phyloP scores from a whole-genome alignment of 2,888 invertebrate genomes.

The Drosophila neotestacea region DNA sequence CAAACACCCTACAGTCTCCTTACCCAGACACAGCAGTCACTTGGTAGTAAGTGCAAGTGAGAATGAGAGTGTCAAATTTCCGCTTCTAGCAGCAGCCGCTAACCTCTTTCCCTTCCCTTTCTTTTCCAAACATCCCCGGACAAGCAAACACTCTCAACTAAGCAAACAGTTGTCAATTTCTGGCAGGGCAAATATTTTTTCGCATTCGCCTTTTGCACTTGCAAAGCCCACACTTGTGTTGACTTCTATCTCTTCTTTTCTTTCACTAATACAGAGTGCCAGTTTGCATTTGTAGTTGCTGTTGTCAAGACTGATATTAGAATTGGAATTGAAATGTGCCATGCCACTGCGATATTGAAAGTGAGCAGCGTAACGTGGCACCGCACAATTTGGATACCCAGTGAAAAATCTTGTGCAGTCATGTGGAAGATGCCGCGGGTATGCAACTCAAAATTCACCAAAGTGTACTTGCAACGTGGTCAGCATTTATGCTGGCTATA shows the following conservation, averaged over 20 bases:
- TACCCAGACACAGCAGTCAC: slow-evolving; percentile 24
- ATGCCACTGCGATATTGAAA: slow-evolving; percentile 49
- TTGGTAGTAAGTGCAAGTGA: slow-evolving; percentile 61
- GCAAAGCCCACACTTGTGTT: slow-evolving; percentile 49
- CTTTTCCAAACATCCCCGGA: neutral
- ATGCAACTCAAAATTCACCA: slow-evolving; percentile 22
- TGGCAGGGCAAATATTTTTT: slow-evolving; percentile 76
- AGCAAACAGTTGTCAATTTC: slow-evolving; percentile 81
- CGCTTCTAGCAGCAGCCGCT: slow-evolving; percentile 54
- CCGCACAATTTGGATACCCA: neutral
- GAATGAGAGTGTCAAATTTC: slow-evolving; percentile 79
- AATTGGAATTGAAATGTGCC: slow-evolving; percentile 53
- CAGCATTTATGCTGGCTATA: slow-evolving; percentile 35
- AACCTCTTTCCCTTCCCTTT: neutral
- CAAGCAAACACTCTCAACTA: slow-evolving; percentile 75
- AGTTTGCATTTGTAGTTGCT: slow-evolving; percentile 43
- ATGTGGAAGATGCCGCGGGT: slow-evolving; percentile 39
- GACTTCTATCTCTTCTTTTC: slow-evolving; percentile 28
- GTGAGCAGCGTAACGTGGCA: slow-evolving; percentile 38
- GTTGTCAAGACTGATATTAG: slow-evolving; percentile 56
- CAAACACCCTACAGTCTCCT: slow-evolving; percentile 5
- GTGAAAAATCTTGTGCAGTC: slow-evolving; percentile 10
- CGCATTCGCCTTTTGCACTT: slow-evolving; percentile 64
- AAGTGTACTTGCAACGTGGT: slow-evolving; percentile 35
- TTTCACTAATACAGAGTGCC: slow-evolving; percentile 34